Conservation (phyloP, 2,797 vertebrate species). For the Lemur catta region DNA sequence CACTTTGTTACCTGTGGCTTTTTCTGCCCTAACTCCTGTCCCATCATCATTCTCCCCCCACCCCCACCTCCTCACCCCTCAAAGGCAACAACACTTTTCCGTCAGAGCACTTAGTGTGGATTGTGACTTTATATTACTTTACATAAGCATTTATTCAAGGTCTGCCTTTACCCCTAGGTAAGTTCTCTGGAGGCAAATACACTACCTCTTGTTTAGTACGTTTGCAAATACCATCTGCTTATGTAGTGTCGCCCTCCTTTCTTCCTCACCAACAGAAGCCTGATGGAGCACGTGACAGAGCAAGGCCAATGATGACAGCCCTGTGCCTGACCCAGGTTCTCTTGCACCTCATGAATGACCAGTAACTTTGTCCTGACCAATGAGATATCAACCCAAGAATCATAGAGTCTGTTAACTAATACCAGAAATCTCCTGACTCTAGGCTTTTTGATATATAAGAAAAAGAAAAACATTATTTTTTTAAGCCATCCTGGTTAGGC, state of each 20-base stretch:
- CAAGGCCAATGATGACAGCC: neutral
- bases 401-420: neutral
- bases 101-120: neutral
- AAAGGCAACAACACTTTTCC: neutral
- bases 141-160: neutral
- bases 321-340: neutral
- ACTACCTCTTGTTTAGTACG: neutral
- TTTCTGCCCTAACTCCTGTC: neutral
- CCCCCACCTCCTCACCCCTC: too few species aligned
- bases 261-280: neutral
- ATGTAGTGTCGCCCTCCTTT: neutral
- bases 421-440: neutral
- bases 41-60: rapidly evolving
- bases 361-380: neutral
- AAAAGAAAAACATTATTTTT: neutral
- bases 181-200: neutral
- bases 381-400: neutral
- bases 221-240: neutral
- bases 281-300: too few species aligned
- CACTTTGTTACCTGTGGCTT: neutral
- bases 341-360: neutral
- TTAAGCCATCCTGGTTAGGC: neutral
- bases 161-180: neutral
- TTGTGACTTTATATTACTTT: neutral
- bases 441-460: neutral